These are phyloP conservation scores for Drosophila siamana DNA, from an alignment of 2,888 invertebrate genomes.

Conservation along the genomic window DNA sequence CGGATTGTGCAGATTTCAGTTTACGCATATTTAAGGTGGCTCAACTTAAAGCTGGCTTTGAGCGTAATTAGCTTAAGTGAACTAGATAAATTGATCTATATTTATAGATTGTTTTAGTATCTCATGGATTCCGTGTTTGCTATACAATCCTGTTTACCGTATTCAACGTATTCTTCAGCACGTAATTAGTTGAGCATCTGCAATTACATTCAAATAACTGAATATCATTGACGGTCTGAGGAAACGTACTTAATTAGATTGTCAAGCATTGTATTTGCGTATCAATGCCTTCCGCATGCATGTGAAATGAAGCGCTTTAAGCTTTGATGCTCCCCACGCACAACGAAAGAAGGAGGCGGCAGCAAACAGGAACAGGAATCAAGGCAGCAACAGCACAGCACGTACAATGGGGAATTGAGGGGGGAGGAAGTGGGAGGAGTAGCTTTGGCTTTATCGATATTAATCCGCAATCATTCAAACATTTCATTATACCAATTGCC, in stretches of 20 bases:
- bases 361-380: neutral
- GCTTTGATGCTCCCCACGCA: neutral
- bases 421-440: conserved; percentile 3
- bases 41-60: no score
- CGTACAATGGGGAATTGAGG: neutral
- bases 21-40: neutral
- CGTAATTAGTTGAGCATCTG: neutral
- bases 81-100: no score
- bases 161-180: neutral
- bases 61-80: no score
- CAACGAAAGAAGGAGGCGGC: conserved; percentile 2
- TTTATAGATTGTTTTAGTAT: no score
- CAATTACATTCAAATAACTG: conserved; percentile 1
- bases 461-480: conserved; percentile 64
- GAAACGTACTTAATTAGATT: conserved; percentile 11
- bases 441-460: conserved; percentile 44
- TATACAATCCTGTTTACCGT: no score
- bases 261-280: conserved; percentile 3
- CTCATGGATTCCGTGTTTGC: no score
- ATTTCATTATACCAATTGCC: conserved; percentile 61
- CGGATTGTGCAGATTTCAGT: neutral
- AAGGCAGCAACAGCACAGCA: neutral
- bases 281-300: conserved; percentile 3
- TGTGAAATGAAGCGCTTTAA: conserved; percentile 20
- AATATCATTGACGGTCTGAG: conserved; percentile 6